Percentiles rank a stretch among this genome's conserved stretches.
Conservation (phyloP, 2,888 invertebrate species). For the Sisyra terminalis region DNA sequence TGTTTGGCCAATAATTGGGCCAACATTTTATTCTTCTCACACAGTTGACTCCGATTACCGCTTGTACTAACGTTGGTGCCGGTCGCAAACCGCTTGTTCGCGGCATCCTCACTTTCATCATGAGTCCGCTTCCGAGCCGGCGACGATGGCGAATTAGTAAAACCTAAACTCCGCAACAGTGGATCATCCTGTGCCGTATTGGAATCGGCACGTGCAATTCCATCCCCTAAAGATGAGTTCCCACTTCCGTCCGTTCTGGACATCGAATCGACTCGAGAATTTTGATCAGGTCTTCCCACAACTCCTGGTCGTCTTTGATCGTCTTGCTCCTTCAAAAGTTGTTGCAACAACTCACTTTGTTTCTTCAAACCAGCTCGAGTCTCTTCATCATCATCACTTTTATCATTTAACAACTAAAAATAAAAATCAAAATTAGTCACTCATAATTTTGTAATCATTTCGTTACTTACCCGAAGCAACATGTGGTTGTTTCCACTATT, state of each 20-base stretch:
- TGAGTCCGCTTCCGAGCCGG: constrained; percentile 42
- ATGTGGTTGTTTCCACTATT: constrained; percentile 32
- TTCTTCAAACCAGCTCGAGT: constrained; percentile 37
- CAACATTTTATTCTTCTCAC: constrained; percentile 73
- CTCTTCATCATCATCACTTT: constrained; percentile 59
- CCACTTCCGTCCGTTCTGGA: no score
- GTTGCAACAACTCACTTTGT: constrained; percentile 42
- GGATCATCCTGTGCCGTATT: constrained; percentile 30
- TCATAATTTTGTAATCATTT: neutral
- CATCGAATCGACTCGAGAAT: no score
- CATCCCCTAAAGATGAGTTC: no score
- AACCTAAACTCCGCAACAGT: constrained; percentile 34
- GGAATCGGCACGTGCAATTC: neutral
- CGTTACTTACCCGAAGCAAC: constrained; percentile 40
- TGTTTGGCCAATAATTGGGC: constrained; percentile 66
- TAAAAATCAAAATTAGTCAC: neutral
- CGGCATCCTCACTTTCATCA: constrained; percentile 39
- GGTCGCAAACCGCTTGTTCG: constrained; percentile 30
- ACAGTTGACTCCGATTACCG: constrained; percentile 42
- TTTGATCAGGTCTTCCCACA: no score
- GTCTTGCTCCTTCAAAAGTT: constrained; percentile 37
- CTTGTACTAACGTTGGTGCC: constrained; percentile 22
- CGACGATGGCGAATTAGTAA: constrained; percentile 39
- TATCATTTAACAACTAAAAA: constrained; percentile 62
- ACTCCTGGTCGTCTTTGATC: constrained; percentile 24